Percentiles rank a stretch among this genome's conserved stretches.
phyloP scores from a whole-genome alignment of 2,888 invertebrate species.

The Callinectes sapidus region DNA sequence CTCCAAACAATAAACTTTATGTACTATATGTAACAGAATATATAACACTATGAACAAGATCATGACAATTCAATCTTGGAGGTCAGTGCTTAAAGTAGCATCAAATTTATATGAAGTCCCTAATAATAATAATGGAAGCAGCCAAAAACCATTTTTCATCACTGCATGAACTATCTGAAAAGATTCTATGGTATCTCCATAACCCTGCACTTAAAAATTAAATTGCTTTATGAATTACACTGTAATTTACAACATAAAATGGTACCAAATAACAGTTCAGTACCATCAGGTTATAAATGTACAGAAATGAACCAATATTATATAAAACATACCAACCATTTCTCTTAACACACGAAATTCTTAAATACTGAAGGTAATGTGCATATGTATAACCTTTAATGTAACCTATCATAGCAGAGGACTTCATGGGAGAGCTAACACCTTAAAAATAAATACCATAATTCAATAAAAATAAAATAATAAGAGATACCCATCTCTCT shows the following conservation, averaged over 20 bases:
- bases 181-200: neutral
- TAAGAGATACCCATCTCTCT: neutral
- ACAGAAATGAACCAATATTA: neutral
- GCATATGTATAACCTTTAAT: neutral
- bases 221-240: neutral
- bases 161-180: neutral
- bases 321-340: neutral
- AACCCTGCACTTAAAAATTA: slow-evolving; percentile 1
- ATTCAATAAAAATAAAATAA: neutral
- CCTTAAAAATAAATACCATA: slow-evolving; percentile 10
- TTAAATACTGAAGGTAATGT: slow-evolving; percentile 20
- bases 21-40: slow-evolving; percentile 17
- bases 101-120: neutral
- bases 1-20: slow-evolving; percentile 8
- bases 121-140: neutral
- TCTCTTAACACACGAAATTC: neutral
- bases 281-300: neutral
- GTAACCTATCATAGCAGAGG: neutral
- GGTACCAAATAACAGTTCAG: neutral
- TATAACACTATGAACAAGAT: slow-evolving; percentile 5
- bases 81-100: neutral
- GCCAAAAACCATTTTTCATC: neutral
- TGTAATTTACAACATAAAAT: slow-evolving; percentile 30
- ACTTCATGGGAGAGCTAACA: neutral
- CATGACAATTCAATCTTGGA: neutral